Base-by-base conservation (phyloP, 2,797 vertebrate species). In the Halcyon leucocephala region DNA sequence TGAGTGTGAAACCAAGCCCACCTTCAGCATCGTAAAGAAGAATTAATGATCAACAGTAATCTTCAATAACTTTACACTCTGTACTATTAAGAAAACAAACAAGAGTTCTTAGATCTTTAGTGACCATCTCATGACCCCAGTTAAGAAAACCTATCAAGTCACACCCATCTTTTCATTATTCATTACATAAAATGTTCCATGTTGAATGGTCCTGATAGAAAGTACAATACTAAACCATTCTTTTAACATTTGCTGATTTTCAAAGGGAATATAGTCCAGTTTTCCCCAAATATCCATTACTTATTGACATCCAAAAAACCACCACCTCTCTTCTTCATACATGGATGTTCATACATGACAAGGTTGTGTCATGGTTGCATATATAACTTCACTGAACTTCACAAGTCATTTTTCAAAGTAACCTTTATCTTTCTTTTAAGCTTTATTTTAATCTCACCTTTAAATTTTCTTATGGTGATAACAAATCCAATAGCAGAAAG, bases 11-110 rank as follows among this genome's bases (percentile, higher is more conserved):
- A 84, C 49, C 22, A 10, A 77, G 37, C 39, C 77, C 58, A 84
- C 48, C n/a, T 93, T 79, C 67, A 94, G 51, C 74, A 92, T 55
- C 1, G 0, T 71, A 86, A 83, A 82, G 76, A 74, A 89, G 44
- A 91, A 90, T 55, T 87, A 78, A 92, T 65, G 55, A 91, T 69
- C 28, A 8, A 84, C 65, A 91, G 83, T 24, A 91, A 44, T 61
- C 62, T 93, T 82, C 52, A 81, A 46, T 61, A 73, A 77, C 10
- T 37, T 74, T 55, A 91, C 14, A 46, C 21, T 76, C 65, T 51
- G 39, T 54, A 78, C 33, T 84, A 94, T 41, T 62, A 66, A 84
- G 41, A 76, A 78, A 89, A 86, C 35, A 71, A 87, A 77, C 26
- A 72, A 33, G 46, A 88, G 18, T 22, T 18, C 55, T 92, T n/a